A percentile compares a stretch with the other conserved stretches of the same genome.
Evolutionary conservation across 2,888 invertebrate species (phyloP).

Genomic region (Athalia rosae): DNA sequence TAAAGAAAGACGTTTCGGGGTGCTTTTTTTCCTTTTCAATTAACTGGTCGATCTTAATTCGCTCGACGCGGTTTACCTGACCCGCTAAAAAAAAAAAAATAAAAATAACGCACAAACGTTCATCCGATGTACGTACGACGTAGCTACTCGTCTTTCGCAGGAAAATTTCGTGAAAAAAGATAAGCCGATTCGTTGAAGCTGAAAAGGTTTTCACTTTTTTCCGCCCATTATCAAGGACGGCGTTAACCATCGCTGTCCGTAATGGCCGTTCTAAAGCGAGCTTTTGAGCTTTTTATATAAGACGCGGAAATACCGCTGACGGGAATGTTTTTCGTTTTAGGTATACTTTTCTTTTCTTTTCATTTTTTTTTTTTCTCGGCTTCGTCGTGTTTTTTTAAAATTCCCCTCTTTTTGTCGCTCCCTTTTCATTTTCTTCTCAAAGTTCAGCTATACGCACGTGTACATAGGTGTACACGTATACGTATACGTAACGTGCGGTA

Average conservation of each 20-base stretch:
- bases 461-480: too few relatives aligned
- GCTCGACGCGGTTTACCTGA: too few relatives aligned
- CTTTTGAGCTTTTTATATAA: conserved; percentile 31
- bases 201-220: conserved; percentile 34
- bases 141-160: background rate
- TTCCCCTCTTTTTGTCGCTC: background rate
- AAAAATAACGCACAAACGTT: too few relatives aligned
- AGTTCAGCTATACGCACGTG: too few relatives aligned
- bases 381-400: too few relatives aligned
- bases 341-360: background rate
- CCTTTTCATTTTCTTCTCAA: background rate
- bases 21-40: too few relatives aligned
- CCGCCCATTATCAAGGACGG: conserved; percentile 40
- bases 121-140: conserved; percentile 15
- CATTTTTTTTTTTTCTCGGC: too few relatives aligned
- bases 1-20: too few relatives aligned
- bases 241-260: conserved; percentile 35
- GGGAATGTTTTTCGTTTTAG: background rate
- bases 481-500: too few relatives aligned
- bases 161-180: background rate
- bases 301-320: background rate
- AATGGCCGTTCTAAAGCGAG: conserved; percentile 41
- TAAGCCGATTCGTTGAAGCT: conserved; percentile 40
- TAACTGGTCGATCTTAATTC: too few relatives aligned
- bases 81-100: too few relatives aligned